A percentile compares a stretch with the other conserved stretches of the same genome.
Conservation (phyloP, 2,113 vertebrate genomes). For the Agelaius tricolor region DNA sequence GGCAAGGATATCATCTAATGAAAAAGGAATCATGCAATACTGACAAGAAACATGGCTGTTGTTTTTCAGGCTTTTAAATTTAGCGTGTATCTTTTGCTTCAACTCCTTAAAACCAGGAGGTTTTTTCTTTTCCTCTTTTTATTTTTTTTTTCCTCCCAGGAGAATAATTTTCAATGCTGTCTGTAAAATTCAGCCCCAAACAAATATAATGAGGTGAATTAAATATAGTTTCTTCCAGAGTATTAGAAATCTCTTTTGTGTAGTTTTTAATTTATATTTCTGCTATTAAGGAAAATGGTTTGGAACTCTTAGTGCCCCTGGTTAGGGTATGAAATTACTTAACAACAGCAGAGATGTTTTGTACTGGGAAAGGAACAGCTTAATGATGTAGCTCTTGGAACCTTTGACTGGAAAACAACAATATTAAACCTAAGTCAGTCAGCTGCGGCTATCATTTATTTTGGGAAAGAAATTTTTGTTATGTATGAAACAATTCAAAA, state of each 20-base stretch:
- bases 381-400: neutral
- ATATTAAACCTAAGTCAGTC: neutral
- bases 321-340: neutral
- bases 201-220: neutral
- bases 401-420: neutral
- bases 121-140: neutral
- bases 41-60: neutral
- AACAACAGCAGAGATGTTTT: neutral
- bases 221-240: neutral
- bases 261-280: neutral
- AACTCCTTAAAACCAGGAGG: neutral
- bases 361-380: neutral
- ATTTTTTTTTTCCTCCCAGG: neutral
- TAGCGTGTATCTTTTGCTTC: neutral
- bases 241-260: neutral
- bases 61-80: neutral
- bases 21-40: neutral
- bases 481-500: neutral
- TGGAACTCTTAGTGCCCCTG: neutral
- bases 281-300: neutral
- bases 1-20: neutral
- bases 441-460: neutral
- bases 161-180: neutral
- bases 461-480: neutral
- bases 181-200: neutral